Evolutionary conservation across 2,888 invertebrate genomes (phyloP).

Genomic region (Xanthorhoe designata): DNA sequence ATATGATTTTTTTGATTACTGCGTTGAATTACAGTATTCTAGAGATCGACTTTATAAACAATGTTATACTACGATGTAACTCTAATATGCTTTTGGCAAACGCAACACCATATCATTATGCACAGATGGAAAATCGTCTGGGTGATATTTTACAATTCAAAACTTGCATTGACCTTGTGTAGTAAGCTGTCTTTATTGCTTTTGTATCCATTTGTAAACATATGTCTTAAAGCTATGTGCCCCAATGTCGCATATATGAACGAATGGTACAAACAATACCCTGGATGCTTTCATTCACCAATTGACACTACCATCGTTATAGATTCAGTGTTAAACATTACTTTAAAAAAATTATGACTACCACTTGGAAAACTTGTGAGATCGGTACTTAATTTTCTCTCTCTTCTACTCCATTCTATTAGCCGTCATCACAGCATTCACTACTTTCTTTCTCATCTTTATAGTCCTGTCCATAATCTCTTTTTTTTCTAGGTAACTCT

Average conservation of each 20-base stretch:
- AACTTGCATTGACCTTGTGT: constrained; percentile 26
- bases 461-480: too few relatives aligned
- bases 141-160: constrained; percentile 14
- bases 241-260: background rate
- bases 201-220: background rate
- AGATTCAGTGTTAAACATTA: too few relatives aligned
- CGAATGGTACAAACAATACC: background rate
- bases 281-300: too few relatives aligned
- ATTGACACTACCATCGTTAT: too few relatives aligned
- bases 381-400: too few relatives aligned
- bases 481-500: too few relatives aligned
- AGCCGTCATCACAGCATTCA: too few relatives aligned
- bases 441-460: too few relatives aligned
- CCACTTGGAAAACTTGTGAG: too few relatives aligned
- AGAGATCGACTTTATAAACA: background rate
- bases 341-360: too few relatives aligned
- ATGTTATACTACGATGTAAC: background rate
- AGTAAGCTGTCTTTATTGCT: constrained; percentile 8
- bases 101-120: constrained; percentile 13
- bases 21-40: background rate
- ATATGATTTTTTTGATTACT: too few relatives aligned
- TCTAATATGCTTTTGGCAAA: constrained; percentile 12
- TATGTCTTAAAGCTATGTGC: background rate
- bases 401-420: too few relatives aligned
- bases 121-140: constrained; percentile 16